Base-by-base conservation (phyloP, 37 sponge, comb jelly and placozoan species). In the Haliclona indistincta region DNA sequence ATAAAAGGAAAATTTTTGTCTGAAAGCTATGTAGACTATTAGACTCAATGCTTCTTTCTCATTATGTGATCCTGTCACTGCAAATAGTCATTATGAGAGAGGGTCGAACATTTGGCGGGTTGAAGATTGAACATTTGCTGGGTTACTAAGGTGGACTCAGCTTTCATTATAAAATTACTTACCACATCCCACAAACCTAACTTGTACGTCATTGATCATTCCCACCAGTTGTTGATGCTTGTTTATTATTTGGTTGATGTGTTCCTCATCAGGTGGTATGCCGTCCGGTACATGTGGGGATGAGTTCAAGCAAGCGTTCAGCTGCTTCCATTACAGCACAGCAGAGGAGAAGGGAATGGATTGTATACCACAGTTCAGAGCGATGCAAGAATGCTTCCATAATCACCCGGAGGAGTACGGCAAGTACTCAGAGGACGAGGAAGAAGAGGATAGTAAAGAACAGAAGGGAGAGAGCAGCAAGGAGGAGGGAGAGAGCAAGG, bases 281-380 rank as follows among this genome's bases (percentile, higher is more conserved):
- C 64, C 90, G 6, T 51, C 74, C 15, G 89, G 90, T 1, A 84
- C 96, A 4, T 96, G 96, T 76, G 96, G 88, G 53, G 71, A 81
- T 40, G 90, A 88, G 53, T 96, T 96, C 73, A 84, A 74, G 64
- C 68, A 61, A 6, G 89, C 96, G 26, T 96, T 96, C 68, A 75
- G 80, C 4, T 96, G 96, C 45, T 96, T 96, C 66, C 88, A 86
- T 73, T 79, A 84, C 92, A 91, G 94, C 70, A 49, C 41, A 64
- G 94, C 66, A 38, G 94, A 94, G 43, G 64, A 49, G 32, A 94
- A 94, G 39, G 94, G 94, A 2, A 52, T 70, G 0, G 94, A 94
- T 74, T 94, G 94, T 66, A 81, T 94, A 30, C 72, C 79, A 0
- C 70, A 85, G 71, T 94, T 94, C 64, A 74, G 55, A 61, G 70